A percentile compares a stretch with the other conserved stretches of the same genome.
Evolutionary conservation across 2,888 invertebrate genomes (phyloP).

Genomic region (Galeruca laticollis): DNA sequence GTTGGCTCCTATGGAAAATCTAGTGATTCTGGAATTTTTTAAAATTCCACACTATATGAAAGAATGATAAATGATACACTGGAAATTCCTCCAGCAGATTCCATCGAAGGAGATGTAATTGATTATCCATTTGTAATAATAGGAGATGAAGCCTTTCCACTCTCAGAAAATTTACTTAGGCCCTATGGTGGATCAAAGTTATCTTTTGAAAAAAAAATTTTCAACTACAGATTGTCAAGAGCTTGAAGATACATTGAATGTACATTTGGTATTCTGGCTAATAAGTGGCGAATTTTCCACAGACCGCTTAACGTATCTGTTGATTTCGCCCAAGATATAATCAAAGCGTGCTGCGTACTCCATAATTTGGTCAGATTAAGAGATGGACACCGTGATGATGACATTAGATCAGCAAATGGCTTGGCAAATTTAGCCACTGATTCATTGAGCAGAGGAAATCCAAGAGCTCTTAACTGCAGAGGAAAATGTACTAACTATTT

Average conservation of each 20-base stretch:
- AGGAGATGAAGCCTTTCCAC: constrained; percentile 36
- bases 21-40: constrained; percentile 25
- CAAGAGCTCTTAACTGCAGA: no score
- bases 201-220: no score
- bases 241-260: constrained; percentile 19
- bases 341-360: constrained; percentile 26
- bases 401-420: no score
- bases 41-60: constrained; percentile 20
- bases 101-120: no score
- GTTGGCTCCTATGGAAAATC: no score
- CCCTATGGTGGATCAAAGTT: neutral
- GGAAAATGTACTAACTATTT: no score
- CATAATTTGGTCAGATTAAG: constrained; percentile 29
- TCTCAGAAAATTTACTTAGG: constrained; percentile 22
- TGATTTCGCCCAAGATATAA: constrained; percentile 14
- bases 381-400: constrained; percentile 13
- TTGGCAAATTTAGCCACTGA: no score
- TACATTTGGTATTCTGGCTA: no score
- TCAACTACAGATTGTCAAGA: no score
- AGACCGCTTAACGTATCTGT: constrained; percentile 5
- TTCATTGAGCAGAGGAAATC: no score
- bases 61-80: no score
- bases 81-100: no score
- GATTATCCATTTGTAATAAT: constrained; percentile 35
- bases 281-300: neutral